These are phyloP conservation scores for Ophiothrix spiculata DNA, from an alignment of 35 echinoderm and acorn worm genomes.

Conservation along the genomic window DNA sequence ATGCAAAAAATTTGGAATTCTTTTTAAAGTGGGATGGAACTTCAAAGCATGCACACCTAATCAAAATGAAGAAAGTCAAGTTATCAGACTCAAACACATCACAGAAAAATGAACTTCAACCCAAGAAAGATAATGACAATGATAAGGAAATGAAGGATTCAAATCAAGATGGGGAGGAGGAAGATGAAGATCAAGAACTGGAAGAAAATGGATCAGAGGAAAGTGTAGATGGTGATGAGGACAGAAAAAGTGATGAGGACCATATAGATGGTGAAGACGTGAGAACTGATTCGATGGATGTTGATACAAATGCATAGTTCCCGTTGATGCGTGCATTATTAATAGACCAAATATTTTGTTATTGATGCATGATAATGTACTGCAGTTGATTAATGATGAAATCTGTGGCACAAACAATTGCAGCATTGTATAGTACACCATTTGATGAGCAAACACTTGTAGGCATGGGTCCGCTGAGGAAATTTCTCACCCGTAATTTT, in stretches of 20 bases:
- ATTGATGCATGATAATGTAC: too few species aligned
- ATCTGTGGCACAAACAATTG: too few species aligned
- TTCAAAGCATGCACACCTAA: not conserved
- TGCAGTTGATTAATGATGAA: too few species aligned
- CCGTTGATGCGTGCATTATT: too few species aligned
- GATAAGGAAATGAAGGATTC: not conserved
- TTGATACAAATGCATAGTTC: not conserved
- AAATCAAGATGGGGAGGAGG: not conserved
- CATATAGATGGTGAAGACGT: too few species aligned
- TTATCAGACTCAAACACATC: not conserved
- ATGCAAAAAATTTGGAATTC: slow-evolving; percentile 18
- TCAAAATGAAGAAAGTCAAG: slow-evolving; percentile 51
- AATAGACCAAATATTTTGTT: too few species aligned
- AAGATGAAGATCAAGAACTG: not conserved
- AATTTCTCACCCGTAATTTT: too few species aligned
- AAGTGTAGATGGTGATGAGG: not conserved
- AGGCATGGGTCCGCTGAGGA: too few species aligned
- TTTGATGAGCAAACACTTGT: too few species aligned
- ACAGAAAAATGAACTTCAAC: not conserved
- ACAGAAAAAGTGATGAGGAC: not conserved
- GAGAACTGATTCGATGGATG: not conserved
- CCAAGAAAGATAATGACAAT: not conserved
- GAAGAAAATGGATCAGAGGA: not conserved
- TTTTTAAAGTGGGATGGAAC: slow-evolving; percentile 50
- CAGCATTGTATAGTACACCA: too few species aligned